Evolutionary conservation across 1,140 invertebrate genomes (phyloP).

Genomic region (Drosophila kikkawai): DNA sequence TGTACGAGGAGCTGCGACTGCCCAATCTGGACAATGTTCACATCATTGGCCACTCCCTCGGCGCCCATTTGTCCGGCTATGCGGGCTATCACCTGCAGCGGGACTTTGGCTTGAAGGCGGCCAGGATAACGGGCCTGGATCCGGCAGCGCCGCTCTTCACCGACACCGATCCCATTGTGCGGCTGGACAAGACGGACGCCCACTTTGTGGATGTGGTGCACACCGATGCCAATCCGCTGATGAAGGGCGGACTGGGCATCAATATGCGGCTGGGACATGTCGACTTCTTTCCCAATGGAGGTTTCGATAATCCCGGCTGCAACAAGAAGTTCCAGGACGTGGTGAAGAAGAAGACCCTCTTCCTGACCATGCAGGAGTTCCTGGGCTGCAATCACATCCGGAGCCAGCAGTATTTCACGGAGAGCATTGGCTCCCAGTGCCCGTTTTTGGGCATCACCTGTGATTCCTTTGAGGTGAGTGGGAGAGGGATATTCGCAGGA

Average conservation of each 20-base stretch:
- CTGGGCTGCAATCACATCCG: constrained; percentile 94
- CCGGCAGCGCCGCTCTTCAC: constrained; percentile 97
- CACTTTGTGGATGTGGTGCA: constrained; percentile 95
- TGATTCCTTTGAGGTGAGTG: constrained; percentile 89
- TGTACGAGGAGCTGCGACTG: constrained; percentile 87
- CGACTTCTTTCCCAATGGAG: constrained; percentile 96
- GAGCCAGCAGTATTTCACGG: constrained; percentile 93
- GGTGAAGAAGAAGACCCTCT: constrained; percentile 87
- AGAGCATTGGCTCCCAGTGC: constrained; percentile 92
- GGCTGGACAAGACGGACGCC: constrained; percentile 94
- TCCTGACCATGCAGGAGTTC: constrained; percentile 90
- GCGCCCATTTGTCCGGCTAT: constrained; percentile 94
- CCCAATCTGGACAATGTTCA: constrained; percentile 89
- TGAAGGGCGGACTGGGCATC: constrained; percentile 93
- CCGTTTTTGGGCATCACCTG: constrained; percentile 92
- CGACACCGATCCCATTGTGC: constrained; percentile 91
- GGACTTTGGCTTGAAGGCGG: constrained; percentile 88
- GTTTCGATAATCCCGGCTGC: constrained; percentile 94
- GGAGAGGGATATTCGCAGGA: not conserved
- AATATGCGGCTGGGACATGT: constrained; percentile 92
- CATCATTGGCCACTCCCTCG: constrained; percentile 95
- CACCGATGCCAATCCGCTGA: constrained; percentile 93
- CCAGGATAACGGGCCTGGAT: constrained; percentile 91
- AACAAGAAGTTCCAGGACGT: constrained; percentile 89
- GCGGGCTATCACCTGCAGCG: constrained; percentile 90